phyloP scores from a whole-genome alignment of 1,140 invertebrate genomes.

The Mycetomoellerius zeteki region DNA sequence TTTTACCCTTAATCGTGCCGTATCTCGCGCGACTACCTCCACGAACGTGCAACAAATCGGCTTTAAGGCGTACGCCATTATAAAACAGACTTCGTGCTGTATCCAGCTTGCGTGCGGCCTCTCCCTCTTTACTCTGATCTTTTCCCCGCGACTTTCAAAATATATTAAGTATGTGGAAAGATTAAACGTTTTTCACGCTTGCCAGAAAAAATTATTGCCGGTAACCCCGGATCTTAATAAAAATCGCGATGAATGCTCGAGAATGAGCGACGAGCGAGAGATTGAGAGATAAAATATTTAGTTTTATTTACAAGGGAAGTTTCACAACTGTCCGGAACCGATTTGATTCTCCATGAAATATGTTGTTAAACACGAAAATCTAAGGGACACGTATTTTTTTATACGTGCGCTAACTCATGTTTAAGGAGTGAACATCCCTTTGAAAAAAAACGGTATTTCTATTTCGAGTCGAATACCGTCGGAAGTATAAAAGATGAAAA shows the following conservation, averaged over 20 bases:
- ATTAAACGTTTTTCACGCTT: constrained; percentile 35
- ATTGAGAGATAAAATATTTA: constrained; percentile 28
- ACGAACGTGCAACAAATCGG: constrained; percentile 72
- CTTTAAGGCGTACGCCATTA: constrained; percentile 70
- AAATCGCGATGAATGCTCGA: neutral
- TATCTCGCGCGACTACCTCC: constrained; percentile 70
- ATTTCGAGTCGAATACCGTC: too few relatives aligned
- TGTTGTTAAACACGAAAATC: too few relatives aligned
- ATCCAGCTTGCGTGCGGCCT: constrained; percentile 54
- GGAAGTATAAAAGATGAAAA: too few relatives aligned
- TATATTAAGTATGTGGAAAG: constrained; percentile 41
- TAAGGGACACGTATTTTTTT: too few relatives aligned
- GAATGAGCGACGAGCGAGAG: constrained; percentile 7
- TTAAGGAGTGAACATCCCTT: too few relatives aligned
- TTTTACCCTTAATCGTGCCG: constrained; percentile 73
- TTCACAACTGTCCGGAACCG: too few relatives aligned
- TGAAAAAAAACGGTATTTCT: too few relatives aligned
- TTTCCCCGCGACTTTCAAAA: constrained; percentile 50
- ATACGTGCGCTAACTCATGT: too few relatives aligned
- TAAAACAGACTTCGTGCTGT: constrained; percentile 68
- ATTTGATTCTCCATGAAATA: too few relatives aligned
- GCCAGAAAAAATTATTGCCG: constrained; percentile 12
- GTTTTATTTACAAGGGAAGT: too few relatives aligned
- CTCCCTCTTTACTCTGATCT: neutral
- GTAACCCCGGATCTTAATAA: constrained; percentile 44